These are phyloP conservation scores for Intellagama lesueurii DNA, from an alignment of 2,797 vertebrate genomes.

Conservation along the genomic window DNA sequence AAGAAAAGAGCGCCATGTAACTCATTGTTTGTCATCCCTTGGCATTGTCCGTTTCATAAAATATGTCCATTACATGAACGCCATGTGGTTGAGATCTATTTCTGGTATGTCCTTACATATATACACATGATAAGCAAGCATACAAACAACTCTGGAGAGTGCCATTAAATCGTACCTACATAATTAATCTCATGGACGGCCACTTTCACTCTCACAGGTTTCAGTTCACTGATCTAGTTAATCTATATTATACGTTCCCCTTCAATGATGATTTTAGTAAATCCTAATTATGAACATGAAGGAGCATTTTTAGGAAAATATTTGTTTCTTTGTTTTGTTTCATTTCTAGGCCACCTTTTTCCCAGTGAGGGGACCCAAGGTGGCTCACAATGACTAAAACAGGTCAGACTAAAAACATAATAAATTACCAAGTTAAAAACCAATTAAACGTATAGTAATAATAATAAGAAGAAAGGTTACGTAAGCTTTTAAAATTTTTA, in stretches of 20 bases:
- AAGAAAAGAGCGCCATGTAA: slow-evolving; percentile 79
- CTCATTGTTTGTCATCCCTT: slow-evolving; percentile 83
- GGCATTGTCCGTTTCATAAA: slow-evolving; percentile 79
- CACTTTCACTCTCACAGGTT: neutral
- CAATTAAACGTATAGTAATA: neutral
- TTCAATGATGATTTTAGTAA: neutral
- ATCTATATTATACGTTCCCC: neutral
- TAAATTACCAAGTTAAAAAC: neutral
- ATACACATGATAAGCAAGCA: slow-evolving; percentile 58
- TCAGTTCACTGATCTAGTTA: slow-evolving; percentile 39
- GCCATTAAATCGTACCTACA: slow-evolving; percentile 35
- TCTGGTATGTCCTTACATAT: slow-evolving; percentile 61
- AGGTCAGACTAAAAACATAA: too few species aligned
- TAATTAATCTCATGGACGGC: neutral
- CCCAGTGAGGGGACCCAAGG: too few species aligned
- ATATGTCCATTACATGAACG: slow-evolving; percentile 67
- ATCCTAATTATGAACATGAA: neutral
- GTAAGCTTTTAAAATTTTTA: too few species aligned
- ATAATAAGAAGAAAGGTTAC: too few species aligned
- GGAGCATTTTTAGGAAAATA: too few species aligned
- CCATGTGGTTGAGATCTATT: slow-evolving; percentile 61
- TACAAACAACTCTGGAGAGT: slow-evolving; percentile 41
- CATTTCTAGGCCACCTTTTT: too few species aligned
- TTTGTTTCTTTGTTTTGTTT: too few species aligned
- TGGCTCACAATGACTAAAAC: too few species aligned